Evolutionary conservation across 2,888 invertebrate genomes (phyloP).

Genomic region (Hyppa rectilinea): DNA sequence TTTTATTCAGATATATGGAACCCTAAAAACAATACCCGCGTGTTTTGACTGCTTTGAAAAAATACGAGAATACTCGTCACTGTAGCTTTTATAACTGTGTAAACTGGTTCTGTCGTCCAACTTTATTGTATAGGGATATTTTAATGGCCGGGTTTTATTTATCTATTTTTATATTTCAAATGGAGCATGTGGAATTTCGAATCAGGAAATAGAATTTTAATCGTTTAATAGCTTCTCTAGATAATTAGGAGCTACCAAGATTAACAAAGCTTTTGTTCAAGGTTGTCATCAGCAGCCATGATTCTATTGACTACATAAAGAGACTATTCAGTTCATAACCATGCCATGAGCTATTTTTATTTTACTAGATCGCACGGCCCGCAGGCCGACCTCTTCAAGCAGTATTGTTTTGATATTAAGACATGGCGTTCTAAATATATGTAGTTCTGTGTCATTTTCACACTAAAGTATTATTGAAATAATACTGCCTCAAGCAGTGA

Average conservation of each 20-base stretch:
- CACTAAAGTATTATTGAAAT: too few species aligned
- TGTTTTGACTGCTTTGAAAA: slow-evolving; percentile 30
- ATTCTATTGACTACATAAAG: too few species aligned
- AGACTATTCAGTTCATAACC: background rate
- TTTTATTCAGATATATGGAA: too few species aligned
- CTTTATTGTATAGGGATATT: slow-evolving; percentile 6
- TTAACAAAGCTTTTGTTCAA: too few species aligned
- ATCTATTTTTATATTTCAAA: background rate
- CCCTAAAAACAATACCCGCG: slow-evolving; percentile 37
- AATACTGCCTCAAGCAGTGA: too few species aligned
- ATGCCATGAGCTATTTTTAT: background rate
- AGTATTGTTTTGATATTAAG: too few species aligned
- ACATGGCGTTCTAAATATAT: too few species aligned
- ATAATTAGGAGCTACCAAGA: background rate
- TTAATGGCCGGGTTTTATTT: slow-evolving; percentile 17
- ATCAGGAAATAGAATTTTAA: background rate
- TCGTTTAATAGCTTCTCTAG: background rate
- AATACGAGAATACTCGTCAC: slow-evolving; percentile 15
- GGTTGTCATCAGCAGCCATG: background rate
- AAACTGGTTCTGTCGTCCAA: slow-evolving; percentile 10
- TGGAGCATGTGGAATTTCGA: background rate
- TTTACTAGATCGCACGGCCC: too few species aligned
- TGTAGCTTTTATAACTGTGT: slow-evolving; percentile 16
- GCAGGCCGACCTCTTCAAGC: too few species aligned
- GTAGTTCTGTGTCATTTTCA: too few species aligned